These are phyloP conservation scores for Acleris holmiana DNA, from an alignment of 2,888 invertebrate species.

Conservation along the genomic window DNA sequence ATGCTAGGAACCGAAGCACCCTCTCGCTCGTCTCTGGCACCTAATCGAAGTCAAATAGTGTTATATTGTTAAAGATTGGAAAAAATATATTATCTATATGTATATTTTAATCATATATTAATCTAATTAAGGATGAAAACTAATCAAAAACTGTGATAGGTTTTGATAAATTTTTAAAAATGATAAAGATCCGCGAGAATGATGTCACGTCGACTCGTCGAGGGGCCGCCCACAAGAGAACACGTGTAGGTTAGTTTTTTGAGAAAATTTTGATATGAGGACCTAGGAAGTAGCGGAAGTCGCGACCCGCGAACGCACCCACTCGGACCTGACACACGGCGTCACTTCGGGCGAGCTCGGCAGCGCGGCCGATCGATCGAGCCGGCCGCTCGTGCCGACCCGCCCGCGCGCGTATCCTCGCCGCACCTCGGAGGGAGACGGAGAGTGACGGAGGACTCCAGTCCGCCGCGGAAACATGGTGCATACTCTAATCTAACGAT, in stretches of 20 bases:
- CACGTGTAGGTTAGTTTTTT: slow-evolving; percentile 45
- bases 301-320: slow-evolving; percentile 50
- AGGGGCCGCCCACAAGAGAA: slow-evolving; percentile 21
- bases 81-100: slow-evolving; percentile 82
- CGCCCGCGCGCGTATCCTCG: slow-evolving; percentile 24
- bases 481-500: slow-evolving; percentile 74
- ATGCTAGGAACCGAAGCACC: slow-evolving; percentile 38
- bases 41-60: slow-evolving; percentile 79
- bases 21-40: slow-evolving; percentile 53
- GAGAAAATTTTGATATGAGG: slow-evolving; percentile 40
- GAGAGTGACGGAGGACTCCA: slow-evolving; percentile 34
- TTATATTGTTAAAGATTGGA: slow-evolving; percentile 83
- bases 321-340: slow-evolving; percentile 49
- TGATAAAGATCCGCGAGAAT: slow-evolving; percentile 54
- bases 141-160: slow-evolving; percentile 85
- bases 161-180: slow-evolving; percentile 84
- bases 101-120: slow-evolving; percentile 84
- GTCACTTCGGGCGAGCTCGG: slow-evolving; percentile 28
- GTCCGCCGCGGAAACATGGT: slow-evolving; percentile 76
- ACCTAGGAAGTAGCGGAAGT: slow-evolving; percentile 58
- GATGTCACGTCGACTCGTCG: slow-evolving; percentile 41
- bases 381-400: slow-evolving; percentile 42
- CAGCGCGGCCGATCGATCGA: slow-evolving; percentile 28
- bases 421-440: slow-evolving; percentile 41
- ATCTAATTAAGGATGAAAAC: slow-evolving; percentile 82